Base-by-base conservation (phyloP, 2,797 vertebrate species). In the Sebastes steindachneri region DNA sequence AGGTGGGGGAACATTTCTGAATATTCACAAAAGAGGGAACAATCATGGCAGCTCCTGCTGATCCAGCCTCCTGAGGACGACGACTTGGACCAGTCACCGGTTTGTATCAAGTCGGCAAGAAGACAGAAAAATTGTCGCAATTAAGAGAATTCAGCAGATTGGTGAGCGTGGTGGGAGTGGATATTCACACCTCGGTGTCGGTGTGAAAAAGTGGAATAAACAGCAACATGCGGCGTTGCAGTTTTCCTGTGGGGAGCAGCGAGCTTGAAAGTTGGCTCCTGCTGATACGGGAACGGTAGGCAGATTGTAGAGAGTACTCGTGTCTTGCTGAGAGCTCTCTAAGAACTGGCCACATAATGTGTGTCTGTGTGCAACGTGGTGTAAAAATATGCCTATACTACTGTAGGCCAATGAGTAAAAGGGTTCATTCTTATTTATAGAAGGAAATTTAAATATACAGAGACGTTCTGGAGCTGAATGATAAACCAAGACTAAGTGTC, bases 91-190 rank as follows among this genome's bases (percentile, higher is more conserved):
- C 41, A 45, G 41, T 45, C 15, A 19, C 57, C 23, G 11, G 48
- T 66, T 72, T 57, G 51, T 84, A 45, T 89, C 83, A 70, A 68
- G 77, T 82, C 48, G 19, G 59, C 82, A 80, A 81, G 66, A 68
- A 75, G 68, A 80, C 64, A 70, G 78, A 66, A 54, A 88, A 90
- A 90, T 73, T 45, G 82, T 57, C 17, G 86, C 79, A 82, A 92
- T 93, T 91, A 92, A 84, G 70, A 62, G 76, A 77, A 88, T 88
- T 82, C 25, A 60, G 31, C 76, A 86, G 87, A 89, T 89, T 74
- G 83, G 79, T 66, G 75, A 37, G 60, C 19, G 35, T 51, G 74
- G 64, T 69, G 48, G 35, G 57, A 75, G 33, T 15, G 68, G 37
- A 86, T 66, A 69, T 29, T 23, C 76, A 63, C 17, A 67, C 83